Evolutionary conservation across 2,113 vertebrate species (phyloP).

Genomic region (Petroica traversi): DNA sequence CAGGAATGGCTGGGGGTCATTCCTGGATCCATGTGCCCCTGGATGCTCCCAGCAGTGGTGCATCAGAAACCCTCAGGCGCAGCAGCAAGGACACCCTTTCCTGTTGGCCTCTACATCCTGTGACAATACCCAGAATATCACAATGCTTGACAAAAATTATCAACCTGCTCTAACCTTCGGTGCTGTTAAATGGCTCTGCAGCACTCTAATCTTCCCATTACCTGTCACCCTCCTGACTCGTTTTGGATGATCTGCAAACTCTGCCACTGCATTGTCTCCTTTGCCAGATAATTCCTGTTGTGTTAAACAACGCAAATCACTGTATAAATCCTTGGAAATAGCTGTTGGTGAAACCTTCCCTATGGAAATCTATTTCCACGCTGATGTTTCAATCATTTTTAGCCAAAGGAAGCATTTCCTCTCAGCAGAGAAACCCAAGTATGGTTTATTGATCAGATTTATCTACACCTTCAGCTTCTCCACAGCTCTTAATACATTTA

Average conservation of each 20-base stretch:
- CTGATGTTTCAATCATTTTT: background rate
- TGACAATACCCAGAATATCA: background rate
- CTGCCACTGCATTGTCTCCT: background rate
- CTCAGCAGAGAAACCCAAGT: background rate
- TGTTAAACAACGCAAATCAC: background rate
- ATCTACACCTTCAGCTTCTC: background rate
- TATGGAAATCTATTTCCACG: background rate
- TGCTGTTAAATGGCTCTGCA: background rate
- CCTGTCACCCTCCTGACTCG: background rate
- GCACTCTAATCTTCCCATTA: background rate
- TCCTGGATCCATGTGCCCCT: background rate
- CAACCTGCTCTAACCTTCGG: background rate
- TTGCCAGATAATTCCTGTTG: background rate
- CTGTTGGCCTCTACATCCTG: background rate
- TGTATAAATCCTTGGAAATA: background rate
- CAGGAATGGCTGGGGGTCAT: background rate
- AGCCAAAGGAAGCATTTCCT: background rate
- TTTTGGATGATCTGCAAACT: background rate
- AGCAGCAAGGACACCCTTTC: background rate
- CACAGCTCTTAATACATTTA: background rate
- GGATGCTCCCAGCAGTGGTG: background rate
- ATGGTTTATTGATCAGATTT: background rate
- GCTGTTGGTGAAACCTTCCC: background rate
- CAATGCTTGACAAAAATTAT: background rate
- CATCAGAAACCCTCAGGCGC: background rate